Conservation (phyloP, 2,888 invertebrate species). For the Hermaeophaga mercurialis region DNA sequence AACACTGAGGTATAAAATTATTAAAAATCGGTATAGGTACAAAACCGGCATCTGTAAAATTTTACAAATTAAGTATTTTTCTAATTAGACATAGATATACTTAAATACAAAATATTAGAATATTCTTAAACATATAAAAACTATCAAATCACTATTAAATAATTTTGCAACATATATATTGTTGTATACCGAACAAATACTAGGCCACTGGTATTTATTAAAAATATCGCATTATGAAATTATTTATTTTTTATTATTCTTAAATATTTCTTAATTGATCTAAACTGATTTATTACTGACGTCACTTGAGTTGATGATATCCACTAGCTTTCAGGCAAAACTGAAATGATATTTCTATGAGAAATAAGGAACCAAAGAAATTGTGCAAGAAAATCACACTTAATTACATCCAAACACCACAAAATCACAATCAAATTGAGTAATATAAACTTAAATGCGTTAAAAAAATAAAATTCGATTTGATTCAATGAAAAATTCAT, state of each 20-base stretch:
- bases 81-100: slow-evolving; percentile 26
- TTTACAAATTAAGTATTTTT: slow-evolving; percentile 40
- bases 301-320: too few relatives aligned
- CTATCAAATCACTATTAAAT: slow-evolving; percentile 27
- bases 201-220: not conserved
- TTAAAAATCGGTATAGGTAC: slow-evolving; percentile 48
- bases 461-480: slow-evolving; percentile 35
- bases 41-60: slow-evolving; percentile 42
- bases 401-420: slow-evolving; percentile 27
- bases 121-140: slow-evolving; percentile 32
- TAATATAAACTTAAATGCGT: slow-evolving; percentile 31
- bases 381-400: slow-evolving; percentile 32
- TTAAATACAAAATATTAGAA: slow-evolving; percentile 37
- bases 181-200: not conserved
- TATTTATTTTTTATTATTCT: too few relatives aligned
- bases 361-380: slow-evolving; percentile 35
- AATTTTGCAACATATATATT: slow-evolving; percentile 8
- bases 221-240: not conserved
- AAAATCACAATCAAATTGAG: slow-evolving; percentile 36
- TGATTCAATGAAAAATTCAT: slow-evolving; percentile 29
- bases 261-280: too few relatives aligned
- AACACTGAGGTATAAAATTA: slow-evolving; percentile 55
- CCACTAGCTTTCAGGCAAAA: not conserved
- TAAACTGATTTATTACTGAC: too few relatives aligned
- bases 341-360: too few relatives aligned